Percentiles rank a stretch among this genome's conserved stretches.
These are phyloP conservation scores for Bursaphelenchus okinawaensis DNA, from an alignment of 2,888 invertebrate genomes.

Conservation along the genomic window DNA sequence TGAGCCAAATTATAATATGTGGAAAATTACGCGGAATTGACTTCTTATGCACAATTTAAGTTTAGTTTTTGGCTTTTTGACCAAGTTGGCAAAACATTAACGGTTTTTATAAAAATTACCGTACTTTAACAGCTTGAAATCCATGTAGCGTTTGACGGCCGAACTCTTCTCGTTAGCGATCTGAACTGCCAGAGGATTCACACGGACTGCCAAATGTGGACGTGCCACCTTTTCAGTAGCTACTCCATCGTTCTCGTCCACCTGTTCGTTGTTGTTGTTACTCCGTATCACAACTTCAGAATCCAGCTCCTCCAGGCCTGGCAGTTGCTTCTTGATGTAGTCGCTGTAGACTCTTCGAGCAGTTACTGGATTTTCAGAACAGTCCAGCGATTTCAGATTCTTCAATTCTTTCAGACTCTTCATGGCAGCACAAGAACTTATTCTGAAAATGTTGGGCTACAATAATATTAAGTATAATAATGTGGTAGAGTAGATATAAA, in stretches of 20 bases:
- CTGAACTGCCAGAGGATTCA: not conserved
- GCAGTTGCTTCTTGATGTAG: slow-evolving; percentile 25
- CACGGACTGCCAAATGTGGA: not conserved
- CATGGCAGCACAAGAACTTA: slow-evolving; percentile 31
- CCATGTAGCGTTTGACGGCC: not conserved
- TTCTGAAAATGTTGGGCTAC: too few relatives aligned
- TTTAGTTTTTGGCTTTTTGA: not conserved
- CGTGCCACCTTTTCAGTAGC: not conserved
- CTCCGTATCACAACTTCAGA: not conserved
- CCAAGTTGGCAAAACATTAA: too few relatives aligned
- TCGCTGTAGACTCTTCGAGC: slow-evolving; percentile 34
- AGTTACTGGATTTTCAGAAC: slow-evolving; percentile 32
- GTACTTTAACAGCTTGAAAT: not conserved
- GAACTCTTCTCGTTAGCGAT: slow-evolving; percentile 6
- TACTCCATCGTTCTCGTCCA: not conserved
- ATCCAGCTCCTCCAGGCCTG: slow-evolving; percentile 5
- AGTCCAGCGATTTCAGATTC: slow-evolving; percentile 25
- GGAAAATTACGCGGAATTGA: too few relatives aligned
- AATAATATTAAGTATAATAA: too few relatives aligned
- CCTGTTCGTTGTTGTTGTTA: not conserved
- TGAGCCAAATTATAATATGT: too few relatives aligned
- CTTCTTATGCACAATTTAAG: too few relatives aligned
- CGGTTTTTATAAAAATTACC: too few relatives aligned
- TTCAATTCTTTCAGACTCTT: slow-evolving; percentile 26
- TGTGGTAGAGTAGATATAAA: not conserved